Evolutionary conservation across 2,113 vertebrate species (phyloP), one percentile per base, ranked within the genome.

Genomic region (Prietella phreatophila): DNA sequence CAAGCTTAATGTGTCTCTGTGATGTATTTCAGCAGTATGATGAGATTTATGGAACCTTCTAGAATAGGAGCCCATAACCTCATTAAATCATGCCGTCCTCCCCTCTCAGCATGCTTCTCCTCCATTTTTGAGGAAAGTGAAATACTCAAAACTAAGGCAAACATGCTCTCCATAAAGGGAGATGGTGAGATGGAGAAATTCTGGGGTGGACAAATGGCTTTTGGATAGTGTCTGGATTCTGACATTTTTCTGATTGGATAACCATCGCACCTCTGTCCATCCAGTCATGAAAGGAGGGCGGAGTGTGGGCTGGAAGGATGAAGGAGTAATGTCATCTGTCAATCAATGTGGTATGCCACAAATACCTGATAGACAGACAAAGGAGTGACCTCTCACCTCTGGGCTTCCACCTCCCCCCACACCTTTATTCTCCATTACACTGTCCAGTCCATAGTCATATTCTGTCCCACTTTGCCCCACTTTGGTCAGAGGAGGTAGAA

Each of bases 191-290:
- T 56, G 65, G 67, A 55, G 79, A 15, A 60, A 73, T 22, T 67
- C 58, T 50, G 27, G 30, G 71, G 63, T 76, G 61, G 67, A 83
- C 69, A 83, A 75, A 86, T 75, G 58, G 60, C 63, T 42, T 39
- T 84, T 58, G 71, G 84, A 90, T 83, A 84, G 90, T 42, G 82
- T 85, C 89, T 86, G 88, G 82, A 90, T 69, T 86, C 87, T 96
- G 96, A 97, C 96, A 96, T 97, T 97, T 96, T 93, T 93, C 93
- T 91, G 92, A 93, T 95, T 95, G 94, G 94, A 97, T 97, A 96
- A 95, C 94, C 94, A 95, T 97, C 96, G 92, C 88, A 91, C 92
- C 90, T 93, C 85, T 93, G 92, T 94, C 94, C 94, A 91, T 92
- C 92, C 93, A 93, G 92, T 94, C 93, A 91, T 90, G 92, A 94